A percentile compares a stretch with the other conserved stretches of the same genome.
These are phyloP conservation scores for Spongilla lacustris DNA, from an alignment of 37 sponge, comb jelly and placozoan genomes.

Conservation along the genomic window DNA sequence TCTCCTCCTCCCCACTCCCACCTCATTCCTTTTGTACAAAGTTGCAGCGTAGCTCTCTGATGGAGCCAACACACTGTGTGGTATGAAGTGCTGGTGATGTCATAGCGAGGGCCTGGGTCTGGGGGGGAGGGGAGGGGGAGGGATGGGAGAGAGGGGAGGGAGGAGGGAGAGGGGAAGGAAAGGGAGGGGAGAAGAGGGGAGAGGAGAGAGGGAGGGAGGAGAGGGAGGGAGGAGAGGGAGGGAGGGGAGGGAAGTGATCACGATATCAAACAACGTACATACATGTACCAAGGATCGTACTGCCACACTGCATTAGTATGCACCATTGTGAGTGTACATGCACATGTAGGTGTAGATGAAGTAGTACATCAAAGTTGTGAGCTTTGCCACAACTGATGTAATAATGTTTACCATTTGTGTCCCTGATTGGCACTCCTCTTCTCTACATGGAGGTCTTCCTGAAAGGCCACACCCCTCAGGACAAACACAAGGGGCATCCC, in stretches of 20 bases:
- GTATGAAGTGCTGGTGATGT: slow-evolving; percentile 56
- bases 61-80: slow-evolving; percentile 76
- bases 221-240: background rate
- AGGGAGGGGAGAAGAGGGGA: background rate
- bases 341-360: background rate
- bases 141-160: background rate
- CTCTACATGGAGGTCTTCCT: too few species aligned
- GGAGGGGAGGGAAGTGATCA: slow-evolving; percentile 44
- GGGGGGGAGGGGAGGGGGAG: background rate
- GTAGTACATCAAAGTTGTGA: too few species aligned
- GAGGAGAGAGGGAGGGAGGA: too few species aligned
- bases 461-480: too few species aligned
- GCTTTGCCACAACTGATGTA: too few species aligned
- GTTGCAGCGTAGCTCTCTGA: slow-evolving; percentile 51
- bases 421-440: too few species aligned
- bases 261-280: too few species aligned
- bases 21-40: slow-evolving; percentile 21
- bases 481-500: too few species aligned
- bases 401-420: background rate
- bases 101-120: slow-evolving; percentile 57
- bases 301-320: too few species aligned
- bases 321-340: too few species aligned
- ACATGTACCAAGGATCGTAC: too few species aligned
- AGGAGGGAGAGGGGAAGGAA: background rate
- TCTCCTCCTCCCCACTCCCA: background rate